Base-by-base conservation (phyloP, 2,797 vertebrate species). In the Crax fasciolata region DNA sequence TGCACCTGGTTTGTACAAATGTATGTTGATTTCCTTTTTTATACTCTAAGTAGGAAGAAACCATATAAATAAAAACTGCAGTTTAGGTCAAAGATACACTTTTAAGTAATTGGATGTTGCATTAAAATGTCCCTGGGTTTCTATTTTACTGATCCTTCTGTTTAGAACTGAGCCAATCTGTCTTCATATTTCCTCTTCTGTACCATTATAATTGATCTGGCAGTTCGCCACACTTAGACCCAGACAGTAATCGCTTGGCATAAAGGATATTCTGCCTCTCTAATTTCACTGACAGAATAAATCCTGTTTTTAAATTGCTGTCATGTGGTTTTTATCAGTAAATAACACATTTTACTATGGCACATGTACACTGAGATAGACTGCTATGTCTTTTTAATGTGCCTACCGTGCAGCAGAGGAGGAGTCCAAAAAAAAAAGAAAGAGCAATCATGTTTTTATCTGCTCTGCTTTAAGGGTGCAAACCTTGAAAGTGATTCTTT, bases 181-280 rank as follows among this genome's bases (percentile, higher is more conserved):
- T 98, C 98, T 98, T 98, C 97, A 90, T 98, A 95, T 98, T 97
- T 98, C 96, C 91, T 95, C 93, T 96, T 94, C 85, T 91, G 90
- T 91, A 77, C 83, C 66, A 73, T 84, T 93, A 72, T 97, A 97
- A 98, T 98, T 97, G 98, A 98, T 97, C 96, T 98, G 97, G 97
- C 97, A 71, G 91, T 77, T 94, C 1, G 91, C 97, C 97, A 96
- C 32, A 35, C 82, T 92, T 90, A 84, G 52, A 94, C 93, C 88
- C 74, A 93, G 94, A 89, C 90, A 72, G 94, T 95, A 97, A 96
- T 97, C 93, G 84, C 95, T 97, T 93, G 91, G 97, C 94, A 87
- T 86, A 92, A 95, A 97, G 87, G 75, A 96, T 96, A 85, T 95
- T 96, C 97, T 84, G 92, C 91, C 96, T 97, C 75, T 91, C 89